Base-by-base conservation (phyloP, 2,797 vertebrate species). In the Podargus strigoides region DNA sequence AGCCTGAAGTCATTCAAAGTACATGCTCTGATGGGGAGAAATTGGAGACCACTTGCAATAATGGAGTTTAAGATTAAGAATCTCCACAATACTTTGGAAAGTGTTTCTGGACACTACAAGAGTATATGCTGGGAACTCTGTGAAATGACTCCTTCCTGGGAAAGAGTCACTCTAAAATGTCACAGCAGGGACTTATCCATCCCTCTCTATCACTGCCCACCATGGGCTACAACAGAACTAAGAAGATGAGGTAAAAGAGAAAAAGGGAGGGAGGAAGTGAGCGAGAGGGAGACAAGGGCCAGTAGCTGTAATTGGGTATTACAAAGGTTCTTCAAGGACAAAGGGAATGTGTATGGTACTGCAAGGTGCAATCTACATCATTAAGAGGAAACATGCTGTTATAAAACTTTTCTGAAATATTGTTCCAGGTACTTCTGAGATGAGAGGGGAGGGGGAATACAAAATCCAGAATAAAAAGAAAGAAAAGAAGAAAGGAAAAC, bases 41-140 rank as follows among this genome's bases (percentile, higher is more conserved):
- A 59, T 19, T 88, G 8, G 63, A 79, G 47, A 74, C n/a, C 32
- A 32, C 26, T 70, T 89, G 69, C 77, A 74, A 44, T 56, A 82
- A 85, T 8, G 8, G 27, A 92, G 17, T 67, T 85, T 44, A 77
- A 88, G 84, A 87, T 59, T 30, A 79, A 88, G 44, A 66, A 74
- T 69, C 28, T 30, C 47, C 52, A 62, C 27, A 91, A 80, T 74
- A 70, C 60, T 91, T 95, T 89, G 79, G 59, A 86, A 94, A 93
- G 19, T 49, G 23, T 52, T 91, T 96, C 83, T 96, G 74, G 66
- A 87, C 21, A 28, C n/a, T 63, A 2, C 34, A 56, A 77, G 42
- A 70, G 12, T 62, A 22, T 73, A 41, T 80, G 37, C 23, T 73
- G 56, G 56, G 28, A 89, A 77, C 3, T 7, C 46, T 67, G 30